Percentiles rank a stretch among this genome's conserved stretches.
Conservation (phyloP, 2,888 invertebrate genomes). For the Listrodromus nycthemerus region DNA sequence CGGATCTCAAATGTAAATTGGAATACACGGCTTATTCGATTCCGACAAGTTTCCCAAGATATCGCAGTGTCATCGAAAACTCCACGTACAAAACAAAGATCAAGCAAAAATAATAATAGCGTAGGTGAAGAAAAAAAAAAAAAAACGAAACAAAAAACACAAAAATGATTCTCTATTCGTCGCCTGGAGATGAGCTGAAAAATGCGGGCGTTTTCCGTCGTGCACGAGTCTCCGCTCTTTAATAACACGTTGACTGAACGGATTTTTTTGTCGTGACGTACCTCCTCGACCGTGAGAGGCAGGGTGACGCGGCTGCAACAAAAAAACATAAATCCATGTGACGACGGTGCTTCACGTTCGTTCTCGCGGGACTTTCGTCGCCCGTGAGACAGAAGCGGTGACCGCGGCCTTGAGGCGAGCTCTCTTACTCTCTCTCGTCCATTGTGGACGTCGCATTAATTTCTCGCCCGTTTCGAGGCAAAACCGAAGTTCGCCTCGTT, state of each 20-base stretch:
- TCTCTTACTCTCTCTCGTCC: slow-evolving; percentile 21
- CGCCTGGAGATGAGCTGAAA: background rate
- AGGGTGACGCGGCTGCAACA: slow-evolving; percentile 96
- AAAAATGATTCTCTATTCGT: slow-evolving; percentile 8
- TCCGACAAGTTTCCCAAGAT: slow-evolving; percentile 26
- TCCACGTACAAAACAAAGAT: background rate
- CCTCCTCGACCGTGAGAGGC: slow-evolving; percentile 98
- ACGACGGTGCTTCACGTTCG: slow-evolving; percentile 26
- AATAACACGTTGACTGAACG: slow-evolving; percentile 67
- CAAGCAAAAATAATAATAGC: background rate
- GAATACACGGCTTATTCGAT: background rate
- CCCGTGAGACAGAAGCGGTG: slow-evolving; percentile 25
- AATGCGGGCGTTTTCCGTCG: slow-evolving; percentile 2
- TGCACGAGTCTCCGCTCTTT: slow-evolving; percentile 23
- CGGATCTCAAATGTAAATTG: slow-evolving; percentile 5
- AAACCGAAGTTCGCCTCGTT: slow-evolving; percentile 37
- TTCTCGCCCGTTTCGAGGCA: slow-evolving; percentile 5
- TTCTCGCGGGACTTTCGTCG: background rate
- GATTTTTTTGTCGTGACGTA: slow-evolving; percentile 85
- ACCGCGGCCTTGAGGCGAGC: slow-evolving; percentile 25
- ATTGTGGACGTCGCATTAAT: background rate
- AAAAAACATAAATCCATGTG: slow-evolving; percentile 80
- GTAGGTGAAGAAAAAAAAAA: background rate
- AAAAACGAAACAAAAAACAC: background rate
- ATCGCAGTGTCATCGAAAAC: slow-evolving; percentile 40